These are phyloP conservation scores for Xylocopa sonorina DNA, from an alignment of 1,140 invertebrate species.

Conservation along the genomic window DNA sequence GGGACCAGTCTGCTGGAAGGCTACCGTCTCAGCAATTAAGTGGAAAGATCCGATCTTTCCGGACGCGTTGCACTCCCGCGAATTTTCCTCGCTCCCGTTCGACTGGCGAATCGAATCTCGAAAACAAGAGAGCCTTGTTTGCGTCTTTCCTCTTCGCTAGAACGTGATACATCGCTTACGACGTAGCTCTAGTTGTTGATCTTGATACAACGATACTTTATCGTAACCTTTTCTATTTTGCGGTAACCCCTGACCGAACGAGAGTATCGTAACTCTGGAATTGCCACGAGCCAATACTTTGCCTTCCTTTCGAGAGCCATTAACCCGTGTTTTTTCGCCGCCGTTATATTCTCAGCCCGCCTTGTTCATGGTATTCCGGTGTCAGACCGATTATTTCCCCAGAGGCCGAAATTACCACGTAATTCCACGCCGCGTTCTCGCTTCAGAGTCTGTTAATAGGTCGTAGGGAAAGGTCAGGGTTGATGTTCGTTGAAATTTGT, in stretches of 20 bases:
- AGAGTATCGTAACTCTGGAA: too few relatives aligned
- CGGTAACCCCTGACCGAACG: too few relatives aligned
- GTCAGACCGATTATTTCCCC: slow-evolving; percentile 43
- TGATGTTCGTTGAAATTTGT: slow-evolving; percentile 56
- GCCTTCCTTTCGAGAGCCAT: neutral
- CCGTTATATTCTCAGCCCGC: slow-evolving; percentile 14
- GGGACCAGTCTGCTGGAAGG: slow-evolving; percentile 36
- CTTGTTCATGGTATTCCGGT: slow-evolving; percentile 30
- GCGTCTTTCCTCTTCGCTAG: too few relatives aligned
- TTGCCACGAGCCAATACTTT: neutral
- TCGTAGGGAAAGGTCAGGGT: slow-evolving; percentile 60
- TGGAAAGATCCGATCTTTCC: slow-evolving; percentile 33
- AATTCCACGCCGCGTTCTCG: slow-evolving; percentile 33
- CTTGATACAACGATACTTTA: too few relatives aligned
- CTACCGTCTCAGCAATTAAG: slow-evolving; percentile 51
- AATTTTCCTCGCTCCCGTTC: neutral
- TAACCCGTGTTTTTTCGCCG: slow-evolving; percentile 4
- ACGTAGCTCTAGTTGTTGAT: too few relatives aligned
- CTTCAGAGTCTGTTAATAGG: slow-evolving; percentile 46
- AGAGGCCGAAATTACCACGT: slow-evolving; percentile 38
- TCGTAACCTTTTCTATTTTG: too few relatives aligned
- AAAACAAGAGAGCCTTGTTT: slow-evolving; percentile 23
- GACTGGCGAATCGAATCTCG: slow-evolving; percentile 23
- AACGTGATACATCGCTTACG: too few relatives aligned
- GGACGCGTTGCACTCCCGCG: neutral